A percentile compares a stretch with the other conserved stretches of the same genome.
Evolutionary conservation across 2,888 invertebrate genomes (phyloP).

Genomic region (Epistrophella euchroma): DNA sequence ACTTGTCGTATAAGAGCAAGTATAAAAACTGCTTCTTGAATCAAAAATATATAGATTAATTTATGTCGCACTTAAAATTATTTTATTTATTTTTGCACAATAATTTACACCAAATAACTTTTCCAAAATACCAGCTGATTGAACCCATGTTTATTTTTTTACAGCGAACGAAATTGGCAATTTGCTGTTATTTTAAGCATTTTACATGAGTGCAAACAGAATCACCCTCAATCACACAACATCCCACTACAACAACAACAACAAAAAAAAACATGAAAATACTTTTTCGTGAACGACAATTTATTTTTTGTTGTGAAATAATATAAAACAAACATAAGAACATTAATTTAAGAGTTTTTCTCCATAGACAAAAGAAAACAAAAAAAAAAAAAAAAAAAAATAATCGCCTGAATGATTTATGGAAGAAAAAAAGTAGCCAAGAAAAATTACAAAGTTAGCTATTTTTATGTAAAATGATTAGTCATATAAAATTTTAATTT

Average conservation of each 20-base stretch:
- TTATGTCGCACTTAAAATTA: too few relatives aligned
- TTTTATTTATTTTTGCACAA: too few relatives aligned
- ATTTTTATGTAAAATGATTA: conserved; percentile 33
- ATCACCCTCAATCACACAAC: not conserved
- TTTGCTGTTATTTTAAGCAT: not conserved
- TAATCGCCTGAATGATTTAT: not conserved
- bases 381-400: not conserved
- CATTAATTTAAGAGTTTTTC: not conserved
- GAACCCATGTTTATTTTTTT: too few relatives aligned
- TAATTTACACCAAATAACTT: too few relatives aligned
- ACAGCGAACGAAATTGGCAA: not conserved
- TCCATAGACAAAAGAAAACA: not conserved
- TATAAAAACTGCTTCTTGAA: too few relatives aligned
- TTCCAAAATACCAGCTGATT: too few relatives aligned
- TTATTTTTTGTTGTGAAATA: not conserved
- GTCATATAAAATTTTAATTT: not conserved
- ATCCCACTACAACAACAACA: not conserved
- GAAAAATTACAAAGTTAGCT: conserved; percentile 27
- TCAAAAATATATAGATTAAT: too few relatives aligned
- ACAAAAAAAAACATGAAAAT: not conserved
- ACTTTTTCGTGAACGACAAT: not conserved
- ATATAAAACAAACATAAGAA: not conserved
- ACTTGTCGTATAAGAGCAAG: too few relatives aligned
- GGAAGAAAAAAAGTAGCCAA: not conserved
- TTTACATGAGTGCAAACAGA: not conserved